Percentiles rank a stretch among this genome's conserved stretches.
These are phyloP conservation scores for Tribolium freemani DNA, from an alignment of 2,888 invertebrate species.

Conservation along the genomic window DNA sequence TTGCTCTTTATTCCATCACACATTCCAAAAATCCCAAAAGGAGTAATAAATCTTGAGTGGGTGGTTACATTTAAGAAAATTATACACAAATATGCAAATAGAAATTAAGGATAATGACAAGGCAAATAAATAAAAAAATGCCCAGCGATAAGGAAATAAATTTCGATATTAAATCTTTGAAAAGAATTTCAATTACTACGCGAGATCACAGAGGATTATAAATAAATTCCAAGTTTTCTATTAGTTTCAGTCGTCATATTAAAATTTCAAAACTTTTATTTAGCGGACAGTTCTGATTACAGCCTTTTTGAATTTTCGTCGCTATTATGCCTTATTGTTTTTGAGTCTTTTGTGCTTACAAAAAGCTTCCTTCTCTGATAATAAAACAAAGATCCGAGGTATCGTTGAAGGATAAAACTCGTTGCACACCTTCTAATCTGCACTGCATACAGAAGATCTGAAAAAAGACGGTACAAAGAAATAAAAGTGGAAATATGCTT, in stretches of 20 bases:
- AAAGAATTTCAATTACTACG: neutral
- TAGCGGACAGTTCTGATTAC: too few species aligned
- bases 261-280: too few species aligned
- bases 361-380: neutral
- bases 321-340: neutral
- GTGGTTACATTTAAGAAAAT: conserved; percentile 19
- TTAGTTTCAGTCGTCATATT: too few species aligned
- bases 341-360: neutral
- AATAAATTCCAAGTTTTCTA: too few species aligned
- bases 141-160: neutral
- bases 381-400: neutral
- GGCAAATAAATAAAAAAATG: neutral
- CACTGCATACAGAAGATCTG: too few species aligned
- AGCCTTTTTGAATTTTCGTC: too few species aligned
- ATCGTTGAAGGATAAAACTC: neutral
- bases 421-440: neutral
- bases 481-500: conserved; percentile 1
- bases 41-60: conserved; percentile 11
- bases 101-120: neutral
- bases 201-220: neutral
- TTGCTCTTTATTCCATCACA: conserved; percentile 1
- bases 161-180: neutral
- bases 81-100: conserved; percentile 3
- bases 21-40: conserved; percentile 1
- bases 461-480: neutral